Evolutionary conservation across 2,888 invertebrate species (phyloP), one percentile per base, ranked within the genome.

Genomic region (Formica aserva): DNA sequence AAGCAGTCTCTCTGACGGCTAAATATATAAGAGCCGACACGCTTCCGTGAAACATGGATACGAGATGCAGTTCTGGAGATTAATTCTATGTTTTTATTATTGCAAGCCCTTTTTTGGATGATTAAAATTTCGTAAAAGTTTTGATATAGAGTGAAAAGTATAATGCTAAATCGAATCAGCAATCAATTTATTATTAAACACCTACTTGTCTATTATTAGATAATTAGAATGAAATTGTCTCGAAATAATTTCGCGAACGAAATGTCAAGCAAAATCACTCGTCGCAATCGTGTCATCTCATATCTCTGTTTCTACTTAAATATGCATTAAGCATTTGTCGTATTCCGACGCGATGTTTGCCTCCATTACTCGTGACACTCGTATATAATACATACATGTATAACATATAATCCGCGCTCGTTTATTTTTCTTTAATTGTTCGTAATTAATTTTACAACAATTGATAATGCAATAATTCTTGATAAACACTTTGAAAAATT

Each of bases 171-270:
- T 67, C 67, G 4, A 41, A 29, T 15, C 67, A 22, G 41, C 3
- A 3, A 52, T 41, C n/a, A 35, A 55, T n/a, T 67, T 48, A 48
- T 48, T 48, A 48, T 48, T 55, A 62, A 45, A 41, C 48, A 76
- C 66, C 35, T 76, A 77, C 66, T 45, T 60, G 60, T 48, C 18
- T 18, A 18, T 48, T 18, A 48, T 48, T 48, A 45, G 26, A 26
- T 26, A 26, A 26, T 60, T 66, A 45, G 77, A 77, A 82, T n/a
- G 57, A 77, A 80, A 69, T 48, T 65, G 41, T 29, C 66, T 57
- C 35, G 45, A 29, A 74, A 82, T 77, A 45, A 82, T 82, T 67
- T 82, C 57, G 65, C 66, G 57, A 66, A 82, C 26, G 66, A 38
- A 45, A 82, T 48, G 60, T 82, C 82, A 57, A 66, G 57, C 66